These are phyloP conservation scores for Drosophila lini DNA, from an alignment of 1,140 invertebrate genomes.

Conservation along the genomic window DNA sequence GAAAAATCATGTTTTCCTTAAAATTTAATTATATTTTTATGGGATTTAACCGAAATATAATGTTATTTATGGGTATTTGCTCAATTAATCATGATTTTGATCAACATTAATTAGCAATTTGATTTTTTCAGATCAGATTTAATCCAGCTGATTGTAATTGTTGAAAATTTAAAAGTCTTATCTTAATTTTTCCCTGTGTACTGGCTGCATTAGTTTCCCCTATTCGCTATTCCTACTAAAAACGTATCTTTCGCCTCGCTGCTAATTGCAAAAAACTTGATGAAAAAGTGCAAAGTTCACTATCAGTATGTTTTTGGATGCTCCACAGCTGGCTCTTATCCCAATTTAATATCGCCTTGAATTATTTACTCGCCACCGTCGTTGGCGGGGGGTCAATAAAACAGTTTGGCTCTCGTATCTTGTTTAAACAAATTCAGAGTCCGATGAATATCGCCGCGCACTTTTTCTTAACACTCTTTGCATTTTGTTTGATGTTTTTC, in stretches of 20 bases:
- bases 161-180: not conserved
- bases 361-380: conserved; percentile 38
- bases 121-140: not conserved
- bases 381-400: conserved; percentile 46
- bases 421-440: conserved; percentile 37
- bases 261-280: conserved; percentile 34
- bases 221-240: conserved; percentile 4
- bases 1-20: conserved; percentile 11
- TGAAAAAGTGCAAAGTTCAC: conserved; percentile 62
- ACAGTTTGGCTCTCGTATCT: conserved; percentile 25
- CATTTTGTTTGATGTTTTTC: conserved; percentile 64
- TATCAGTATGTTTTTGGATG: conserved; percentile 25
- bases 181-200: not conserved
- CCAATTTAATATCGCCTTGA: conserved; percentile 23
- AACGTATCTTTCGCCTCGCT: conserved; percentile 21
- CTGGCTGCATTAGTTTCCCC: conserved; percentile 12
- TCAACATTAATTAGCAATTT: no score
- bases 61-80: not conserved
- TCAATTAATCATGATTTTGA: not conserved
- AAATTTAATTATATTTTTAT: not conserved
- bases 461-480: conserved; percentile 41
- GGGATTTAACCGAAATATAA: not conserved
- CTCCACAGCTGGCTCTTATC: conserved; percentile 30
- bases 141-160: not conserved
- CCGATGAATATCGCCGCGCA: conserved; percentile 24